Conservation (phyloP, 2,113 vertebrate genomes). For the Mormyrus lacerda region DNA sequence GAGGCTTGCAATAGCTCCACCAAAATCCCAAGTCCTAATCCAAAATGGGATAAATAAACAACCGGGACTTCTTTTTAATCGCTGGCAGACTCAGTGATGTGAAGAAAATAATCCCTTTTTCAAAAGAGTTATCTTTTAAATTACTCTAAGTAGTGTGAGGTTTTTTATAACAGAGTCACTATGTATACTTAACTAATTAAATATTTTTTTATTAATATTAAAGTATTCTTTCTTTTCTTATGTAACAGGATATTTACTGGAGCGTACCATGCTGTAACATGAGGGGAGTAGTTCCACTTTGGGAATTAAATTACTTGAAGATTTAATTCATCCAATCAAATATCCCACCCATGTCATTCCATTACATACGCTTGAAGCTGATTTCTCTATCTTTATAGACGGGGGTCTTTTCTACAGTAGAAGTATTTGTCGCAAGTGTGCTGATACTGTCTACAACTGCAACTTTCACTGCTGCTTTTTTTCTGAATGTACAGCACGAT, state of each 20-base stretch:
- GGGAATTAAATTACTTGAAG: neutral
- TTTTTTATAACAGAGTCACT: neutral
- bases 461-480: neutral
- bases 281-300: neutral
- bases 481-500: neutral
- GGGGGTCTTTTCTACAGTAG: neutral
- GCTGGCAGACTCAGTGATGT: neutral
- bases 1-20: neutral
- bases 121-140: neutral
- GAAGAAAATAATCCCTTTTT: neutral
- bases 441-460: neutral
- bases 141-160: neutral
- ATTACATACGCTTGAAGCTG: neutral
- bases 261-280: neutral
- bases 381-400: neutral
- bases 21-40: neutral
- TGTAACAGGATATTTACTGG: neutral
- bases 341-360: neutral
- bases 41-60: neutral
- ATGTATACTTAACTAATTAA: neutral
- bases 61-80: neutral
- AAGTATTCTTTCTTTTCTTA: neutral
- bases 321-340: neutral
- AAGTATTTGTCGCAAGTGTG: neutral
- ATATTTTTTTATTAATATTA: too few species aligned